Evolutionary conservation across 1,140 invertebrate genomes (phyloP), one percentile per base, ranked within the genome.

Genomic region (Dryas iulia): DNA sequence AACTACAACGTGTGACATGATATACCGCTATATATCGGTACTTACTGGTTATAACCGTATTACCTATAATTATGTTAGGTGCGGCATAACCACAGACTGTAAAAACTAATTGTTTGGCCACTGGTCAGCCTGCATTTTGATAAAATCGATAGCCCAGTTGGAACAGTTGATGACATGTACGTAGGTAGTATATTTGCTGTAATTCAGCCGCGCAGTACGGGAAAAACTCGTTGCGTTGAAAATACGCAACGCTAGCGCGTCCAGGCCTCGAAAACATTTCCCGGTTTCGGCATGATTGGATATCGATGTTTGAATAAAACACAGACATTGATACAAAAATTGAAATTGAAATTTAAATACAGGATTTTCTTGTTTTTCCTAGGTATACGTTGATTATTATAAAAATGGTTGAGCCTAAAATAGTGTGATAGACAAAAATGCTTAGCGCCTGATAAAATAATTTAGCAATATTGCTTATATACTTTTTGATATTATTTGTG

Each of bases 161-260:
- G 63, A 59, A 58, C 63, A 66, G 63, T 66, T 66, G 63, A 65
- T 65, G 63, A 67, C 66, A 59, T 67, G 58, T 67, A 67, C 12
- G 12, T 60, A 60, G 28, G 63, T 47, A 39, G 58, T 68, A 61
- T 68, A 68, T 68, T 68, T 68, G 59, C 66, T 59, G 66, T 68
- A 68, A 68, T 68, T 60, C 66, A 68, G 66, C 59, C 66, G 66
- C 52, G 66, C 58, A 54, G 53, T 68, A 58, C 66, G 31, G 66
- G 30, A 59, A 68, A 68, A 68, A 68, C 52, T 66, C 63, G 63
- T 59, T 58, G 33, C 53, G 63, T 58, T 56, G 63, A 59, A 66
- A 62, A 58, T 56, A 66, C 53, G 63, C 63, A 54, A 47, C 21
- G 56, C 54, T 66, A 23, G 54, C 53, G 31, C 39, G 39, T 47